phyloP scores from a whole-genome alignment of 2,113 vertebrate species.

The Zapus hudsonius region DNA sequence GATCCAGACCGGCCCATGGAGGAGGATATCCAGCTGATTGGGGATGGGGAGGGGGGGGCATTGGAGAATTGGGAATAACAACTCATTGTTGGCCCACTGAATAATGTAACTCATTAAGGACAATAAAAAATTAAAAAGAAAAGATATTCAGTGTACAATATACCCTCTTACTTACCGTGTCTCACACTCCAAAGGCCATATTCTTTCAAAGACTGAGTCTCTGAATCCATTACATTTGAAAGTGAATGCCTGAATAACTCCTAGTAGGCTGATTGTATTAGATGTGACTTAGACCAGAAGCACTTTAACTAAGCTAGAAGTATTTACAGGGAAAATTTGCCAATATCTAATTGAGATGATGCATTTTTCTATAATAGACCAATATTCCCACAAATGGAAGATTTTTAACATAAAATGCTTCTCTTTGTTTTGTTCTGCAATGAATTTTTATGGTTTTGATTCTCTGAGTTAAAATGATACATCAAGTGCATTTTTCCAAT shows the following conservation, averaged over 20 bases:
- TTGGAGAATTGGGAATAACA: too few species aligned
- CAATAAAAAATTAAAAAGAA: too few species aligned
- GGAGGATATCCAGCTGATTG: too few species aligned
- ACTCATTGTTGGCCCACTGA: too few species aligned
- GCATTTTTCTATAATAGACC: background rate
- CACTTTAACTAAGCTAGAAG: too few species aligned
- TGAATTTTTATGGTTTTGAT: constrained; percentile 15
- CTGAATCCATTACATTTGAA: background rate
- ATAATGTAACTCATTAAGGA: too few species aligned
- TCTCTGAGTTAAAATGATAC: constrained; percentile 41
- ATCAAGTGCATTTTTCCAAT: background rate
- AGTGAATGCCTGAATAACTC: background rate
- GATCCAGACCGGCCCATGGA: too few species aligned
- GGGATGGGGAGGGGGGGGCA: too few species aligned
- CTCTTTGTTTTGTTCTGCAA: constrained; percentile 6
- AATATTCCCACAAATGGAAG: constrained; percentile 11
- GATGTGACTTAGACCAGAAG: too few species aligned
- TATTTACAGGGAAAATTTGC: background rate
- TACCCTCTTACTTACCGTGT: too few species aligned
- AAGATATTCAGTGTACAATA: too few species aligned
- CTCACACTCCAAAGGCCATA: background rate
- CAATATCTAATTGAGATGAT: background rate
- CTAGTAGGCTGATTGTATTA: background rate
- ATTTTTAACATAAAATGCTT: background rate
- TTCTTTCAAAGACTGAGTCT: background rate